phyloP scores from a whole-genome alignment of 2,888 invertebrate species.

The Neocrepidodera transversa region DNA sequence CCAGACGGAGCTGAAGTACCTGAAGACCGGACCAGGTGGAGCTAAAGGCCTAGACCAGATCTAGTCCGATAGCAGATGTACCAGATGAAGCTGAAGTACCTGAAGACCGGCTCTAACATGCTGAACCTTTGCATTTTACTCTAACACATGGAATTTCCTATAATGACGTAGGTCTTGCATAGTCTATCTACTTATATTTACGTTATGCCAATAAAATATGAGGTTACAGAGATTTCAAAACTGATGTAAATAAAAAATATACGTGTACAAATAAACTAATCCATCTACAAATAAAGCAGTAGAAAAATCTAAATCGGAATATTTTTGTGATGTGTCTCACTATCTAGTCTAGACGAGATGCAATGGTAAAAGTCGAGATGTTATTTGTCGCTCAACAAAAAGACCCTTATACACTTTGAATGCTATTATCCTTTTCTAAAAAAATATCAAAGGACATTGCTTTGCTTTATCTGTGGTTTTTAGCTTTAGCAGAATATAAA shows the following conservation, averaged over 20 bases:
- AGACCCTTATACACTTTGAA: slow-evolving; percentile 18
- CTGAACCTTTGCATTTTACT: too few species aligned
- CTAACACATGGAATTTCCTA: too few species aligned
- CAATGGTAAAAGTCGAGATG: slow-evolving; percentile 16
- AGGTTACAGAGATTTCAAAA: too few species aligned
- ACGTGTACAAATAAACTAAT: neutral
- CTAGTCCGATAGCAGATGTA: too few species aligned
- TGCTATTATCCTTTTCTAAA: slow-evolving; percentile 11
- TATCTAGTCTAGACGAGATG: slow-evolving; percentile 21
- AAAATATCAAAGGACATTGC: slow-evolving; percentile 13
- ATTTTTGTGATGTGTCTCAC: slow-evolving; percentile 5
- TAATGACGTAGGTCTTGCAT: too few species aligned
- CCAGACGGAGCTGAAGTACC: too few species aligned
- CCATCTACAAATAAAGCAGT: slow-evolving; percentile 1
- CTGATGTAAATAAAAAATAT: neutral
- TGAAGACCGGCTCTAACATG: too few species aligned
- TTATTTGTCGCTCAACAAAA: slow-evolving; percentile 18
- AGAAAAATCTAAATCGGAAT: slow-evolving; percentile 2
- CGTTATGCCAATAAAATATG: too few species aligned
- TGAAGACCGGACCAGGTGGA: too few species aligned
- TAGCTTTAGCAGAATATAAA: neutral
- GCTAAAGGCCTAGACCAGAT: too few species aligned
- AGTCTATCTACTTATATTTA: too few species aligned
- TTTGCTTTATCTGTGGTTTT: slow-evolving; percentile 9
- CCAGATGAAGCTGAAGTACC: too few species aligned